A percentile compares a stretch with the other conserved stretches of the same genome.
Conservation (phyloP, 2,888 invertebrate species). For the Acholoe squamosa region DNA sequence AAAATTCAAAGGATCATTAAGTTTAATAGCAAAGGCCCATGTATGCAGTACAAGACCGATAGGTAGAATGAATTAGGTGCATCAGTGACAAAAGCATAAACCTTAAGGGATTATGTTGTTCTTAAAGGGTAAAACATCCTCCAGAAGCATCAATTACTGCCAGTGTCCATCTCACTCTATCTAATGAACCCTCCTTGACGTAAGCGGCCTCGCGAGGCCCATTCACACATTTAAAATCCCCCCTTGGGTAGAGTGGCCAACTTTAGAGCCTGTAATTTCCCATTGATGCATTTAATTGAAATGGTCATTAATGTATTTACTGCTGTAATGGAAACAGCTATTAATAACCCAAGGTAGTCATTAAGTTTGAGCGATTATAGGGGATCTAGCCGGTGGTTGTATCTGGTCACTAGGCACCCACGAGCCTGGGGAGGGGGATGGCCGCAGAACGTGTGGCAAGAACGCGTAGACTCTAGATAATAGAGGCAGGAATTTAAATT, state of each 20-base stretch:
- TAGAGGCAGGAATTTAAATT: too few species aligned
- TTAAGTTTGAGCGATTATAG: constrained; percentile 7
- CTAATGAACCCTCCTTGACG: constrained; percentile 15
- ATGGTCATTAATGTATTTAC: constrained; percentile 46
- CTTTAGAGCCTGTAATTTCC: constrained; percentile 5
- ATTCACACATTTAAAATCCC: constrained; percentile 37
- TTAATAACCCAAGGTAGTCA: constrained; percentile 45
- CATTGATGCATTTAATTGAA: constrained; percentile 42
- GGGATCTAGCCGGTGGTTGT: neutral
- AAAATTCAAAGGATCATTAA: too few species aligned
- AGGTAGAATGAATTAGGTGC: too few species aligned
- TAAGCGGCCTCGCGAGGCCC: constrained; percentile 28
- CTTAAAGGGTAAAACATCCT: too few species aligned
- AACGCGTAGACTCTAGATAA: too few species aligned
- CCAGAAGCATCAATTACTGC: constrained; percentile 9
- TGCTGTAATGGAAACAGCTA: constrained; percentile 56
- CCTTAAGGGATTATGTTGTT: too few species aligned
- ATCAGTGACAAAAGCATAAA: too few species aligned
- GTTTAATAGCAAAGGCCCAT: too few species aligned
- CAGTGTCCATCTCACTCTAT: neutral
- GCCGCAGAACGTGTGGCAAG: too few species aligned
- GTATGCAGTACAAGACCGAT: too few species aligned
- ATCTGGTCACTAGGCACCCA: too few species aligned
- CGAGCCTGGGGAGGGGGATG: too few species aligned
- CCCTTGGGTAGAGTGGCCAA: neutral